phyloP scores from a whole-genome alignment of 92 coral and sea anemone species.

The Umimayanthus chanpuru region DNA sequence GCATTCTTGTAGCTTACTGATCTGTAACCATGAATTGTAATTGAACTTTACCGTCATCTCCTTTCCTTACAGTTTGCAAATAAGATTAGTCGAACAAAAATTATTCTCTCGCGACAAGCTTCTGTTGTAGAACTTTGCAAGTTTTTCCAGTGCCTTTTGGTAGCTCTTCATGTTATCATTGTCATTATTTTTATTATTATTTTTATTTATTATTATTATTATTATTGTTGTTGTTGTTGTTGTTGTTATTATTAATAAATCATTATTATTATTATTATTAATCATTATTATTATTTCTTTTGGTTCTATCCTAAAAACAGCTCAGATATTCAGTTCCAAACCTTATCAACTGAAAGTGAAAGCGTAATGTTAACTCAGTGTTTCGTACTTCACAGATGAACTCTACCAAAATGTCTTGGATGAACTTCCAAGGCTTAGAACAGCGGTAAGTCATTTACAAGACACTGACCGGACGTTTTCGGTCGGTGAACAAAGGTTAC shows the following conservation, averaged over 20 bases:
- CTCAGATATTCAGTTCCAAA: not conserved
- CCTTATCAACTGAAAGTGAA: not conserved
- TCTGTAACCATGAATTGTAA: no score
- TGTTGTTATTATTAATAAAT: not conserved
- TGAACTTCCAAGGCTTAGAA: constrained; percentile 70
- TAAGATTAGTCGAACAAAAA: no score
- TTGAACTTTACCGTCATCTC: no score
- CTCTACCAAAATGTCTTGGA: constrained; percentile 61
- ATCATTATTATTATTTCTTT: not conserved
- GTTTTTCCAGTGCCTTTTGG: no score
- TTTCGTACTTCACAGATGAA: constrained; percentile 52
- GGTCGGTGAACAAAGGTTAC: not conserved
- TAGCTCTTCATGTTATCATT: not conserved
- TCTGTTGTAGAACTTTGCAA: no score
- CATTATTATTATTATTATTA: not conserved
- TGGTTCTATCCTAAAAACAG: not conserved
- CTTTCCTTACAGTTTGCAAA: no score
- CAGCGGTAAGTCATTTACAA: constrained; percentile 36
- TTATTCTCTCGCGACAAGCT: no score
- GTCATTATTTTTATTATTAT: not conserved
- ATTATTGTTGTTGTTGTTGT: not conserved
- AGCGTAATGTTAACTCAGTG: not conserved
- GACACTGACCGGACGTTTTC: not conserved
- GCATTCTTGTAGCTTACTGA: no score
- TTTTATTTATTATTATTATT: not conserved